Evolutionary conservation across 2,797 vertebrate species (phyloP), one percentile per base, ranked within the genome.

Genomic region (Mycteria americana): DNA sequence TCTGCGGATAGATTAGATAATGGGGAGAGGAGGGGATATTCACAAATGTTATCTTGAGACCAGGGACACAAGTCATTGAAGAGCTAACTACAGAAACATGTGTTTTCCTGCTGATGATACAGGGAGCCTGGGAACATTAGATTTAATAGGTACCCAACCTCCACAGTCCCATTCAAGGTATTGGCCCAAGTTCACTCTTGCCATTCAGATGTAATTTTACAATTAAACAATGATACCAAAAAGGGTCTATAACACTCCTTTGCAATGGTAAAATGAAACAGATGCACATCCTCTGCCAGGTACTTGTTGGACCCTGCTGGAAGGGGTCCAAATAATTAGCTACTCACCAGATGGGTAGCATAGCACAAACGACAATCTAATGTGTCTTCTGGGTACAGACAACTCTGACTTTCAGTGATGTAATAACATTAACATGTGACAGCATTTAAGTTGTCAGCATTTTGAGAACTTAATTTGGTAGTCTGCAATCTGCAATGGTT

Each of bases 261-360:
- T 80, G 68, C 74, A 85, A 56, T 22, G 57, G 86, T 64, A 95
- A 84, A 94, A 88, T n/a, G 41, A 89, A 94, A 91, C 51, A 94
- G 85, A 75, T 84, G 79, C 54, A 91, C 46, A 76, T 74, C 35
- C 50, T 85, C 74, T 96, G 89, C 89, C 94, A 97, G 95, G 91
- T 96, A 92, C 64, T 81, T 84, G 18, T 89, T 76, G 91, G 93
- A 87, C 84, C 64, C 91, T 60, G 5, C 18, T 97, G 93, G 87
- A 93, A 76, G 60, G 72, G n/a, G 30, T 88, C 83, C 94, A 97
- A 95, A 88, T 93, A 97, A 97, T 97, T 95, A 96, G 73, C 81
- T 77, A 30, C 35, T 92, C 95, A 83, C 83, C 93, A 97, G 95
- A 96, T 92, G 92, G 92, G 73, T 88, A 96, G 86, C 93, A 95